Percentiles rank a stretch among this genome's conserved stretches.
Evolutionary conservation across 1,140 invertebrate species (phyloP).

Genomic region (Brachionus calyciflorus): DNA sequence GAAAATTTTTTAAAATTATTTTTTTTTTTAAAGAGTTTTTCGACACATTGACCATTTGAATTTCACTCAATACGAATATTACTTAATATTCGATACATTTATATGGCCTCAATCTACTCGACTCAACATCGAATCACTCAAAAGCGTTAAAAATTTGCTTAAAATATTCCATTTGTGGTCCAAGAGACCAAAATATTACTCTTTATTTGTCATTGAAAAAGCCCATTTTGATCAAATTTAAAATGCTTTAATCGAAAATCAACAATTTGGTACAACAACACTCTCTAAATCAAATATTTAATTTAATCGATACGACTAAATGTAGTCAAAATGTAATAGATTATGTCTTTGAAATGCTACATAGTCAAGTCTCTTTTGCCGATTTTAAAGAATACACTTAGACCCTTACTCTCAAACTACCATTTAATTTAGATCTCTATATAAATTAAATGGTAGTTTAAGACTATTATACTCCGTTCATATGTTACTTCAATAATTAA

Average conservation of each 20-base stretch:
- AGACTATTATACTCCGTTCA: conserved; percentile 70
- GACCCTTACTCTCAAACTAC: neutral
- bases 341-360: conserved; percentile 23
- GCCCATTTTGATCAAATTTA: conserved; percentile 51
- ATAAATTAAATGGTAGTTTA: conserved; percentile 62
- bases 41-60: conserved; percentile 71
- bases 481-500: conserved; percentile 71
- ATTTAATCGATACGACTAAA: conserved; percentile 23
- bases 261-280: neutral
- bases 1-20: no score
- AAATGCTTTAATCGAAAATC: neutral
- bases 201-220: conserved; percentile 16
- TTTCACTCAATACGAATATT: conserved; percentile 71
- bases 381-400: conserved; percentile 27
- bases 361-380: conserved; percentile 39
- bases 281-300: neutral
- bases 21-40: no score
- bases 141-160: conserved; percentile 43
- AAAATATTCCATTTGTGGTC: conserved; percentile 45
- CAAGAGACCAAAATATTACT: conserved; percentile 38
- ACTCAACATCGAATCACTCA: neutral
- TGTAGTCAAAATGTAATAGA: conserved; percentile 28
- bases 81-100: conserved; percentile 72
- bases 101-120: conserved; percentile 74
- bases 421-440: neutral